Percentiles rank a stretch among this genome's conserved stretches.
Evolutionary conservation across 2,888 invertebrate species (phyloP).

Genomic region (Heliconius charithonia): DNA sequence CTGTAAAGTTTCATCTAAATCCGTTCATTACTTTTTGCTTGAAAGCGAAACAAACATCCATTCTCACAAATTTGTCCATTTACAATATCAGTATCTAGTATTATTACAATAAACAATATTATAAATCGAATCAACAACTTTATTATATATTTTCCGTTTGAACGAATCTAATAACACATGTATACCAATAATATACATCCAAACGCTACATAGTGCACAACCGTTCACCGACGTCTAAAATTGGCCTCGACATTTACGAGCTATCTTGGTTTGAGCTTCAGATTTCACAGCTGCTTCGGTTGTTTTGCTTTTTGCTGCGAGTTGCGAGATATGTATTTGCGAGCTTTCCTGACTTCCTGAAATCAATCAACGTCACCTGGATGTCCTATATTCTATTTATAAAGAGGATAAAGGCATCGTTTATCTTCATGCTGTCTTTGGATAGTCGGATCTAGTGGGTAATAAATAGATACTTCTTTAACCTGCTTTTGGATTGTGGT

Average conservation of each 20-base stretch:
- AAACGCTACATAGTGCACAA: slow-evolving; percentile 21
- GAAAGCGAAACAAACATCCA: too few relatives aligned
- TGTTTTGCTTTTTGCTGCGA: slow-evolving; percentile 34
- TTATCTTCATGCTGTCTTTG: slow-evolving; percentile 1
- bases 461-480: neutral
- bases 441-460: neutral
- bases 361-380: slow-evolving; percentile 29
- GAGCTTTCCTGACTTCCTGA: slow-evolving; percentile 24
- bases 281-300: slow-evolving; percentile 25
- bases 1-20: too few relatives aligned
- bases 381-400: slow-evolving; percentile 22
- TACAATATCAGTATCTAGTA: too few relatives aligned
- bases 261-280: slow-evolving; percentile 34
- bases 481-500: neutral
- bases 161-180: neutral
- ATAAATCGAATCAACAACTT: neutral
- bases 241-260: slow-evolving; percentile 64
- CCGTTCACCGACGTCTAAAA: slow-evolving; percentile 71
- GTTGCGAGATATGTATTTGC: slow-evolving; percentile 17
- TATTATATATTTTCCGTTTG: neutral
- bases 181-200: neutral
- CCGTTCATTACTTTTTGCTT: too few relatives aligned
- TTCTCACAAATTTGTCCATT: too few relatives aligned
- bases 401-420: slow-evolving; percentile 5
- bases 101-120: neutral